Evolutionary conservation across 2,888 invertebrate genomes (phyloP).

Genomic region (Sclerodermus sp.): DNA sequence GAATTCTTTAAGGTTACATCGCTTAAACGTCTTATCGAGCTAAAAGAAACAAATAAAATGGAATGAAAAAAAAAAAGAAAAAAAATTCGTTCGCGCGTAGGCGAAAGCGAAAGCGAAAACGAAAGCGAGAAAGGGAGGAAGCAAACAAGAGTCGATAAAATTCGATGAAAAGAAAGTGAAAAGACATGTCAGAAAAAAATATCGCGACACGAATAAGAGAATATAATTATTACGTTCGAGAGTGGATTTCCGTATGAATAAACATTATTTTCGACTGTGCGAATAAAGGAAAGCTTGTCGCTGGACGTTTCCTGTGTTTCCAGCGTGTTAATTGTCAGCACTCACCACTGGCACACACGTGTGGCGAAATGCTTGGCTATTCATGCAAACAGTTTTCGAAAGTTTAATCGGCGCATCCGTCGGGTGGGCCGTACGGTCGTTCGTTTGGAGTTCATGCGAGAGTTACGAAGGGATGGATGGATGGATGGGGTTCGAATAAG

Average conservation of each 20-base stretch:
- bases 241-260: conserved; percentile 7
- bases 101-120: too few relatives aligned
- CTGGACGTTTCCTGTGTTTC: conserved; percentile 29
- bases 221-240: conserved; percentile 4
- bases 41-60: too few relatives aligned
- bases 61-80: too few relatives aligned
- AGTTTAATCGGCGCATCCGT: conserved; percentile 54
- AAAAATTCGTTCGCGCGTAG: too few relatives aligned
- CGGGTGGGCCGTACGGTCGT: conserved; percentile 34
- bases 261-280: conserved; percentile 2
- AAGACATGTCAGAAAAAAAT: too few relatives aligned
- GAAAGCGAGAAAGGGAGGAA: too few relatives aligned
- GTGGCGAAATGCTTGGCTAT: conserved; percentile 39
- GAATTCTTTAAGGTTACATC: too few relatives aligned
- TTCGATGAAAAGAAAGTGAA: too few relatives aligned
- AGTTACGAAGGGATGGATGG: too few relatives aligned
- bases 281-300: conserved; percentile 1
- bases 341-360: conserved; percentile 31
- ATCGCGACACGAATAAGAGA: not conserved
- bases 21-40: too few relatives aligned
- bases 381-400: conserved; percentile 56
- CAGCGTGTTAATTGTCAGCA: conserved; percentile 43
- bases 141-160: too few relatives aligned
- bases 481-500: conserved; percentile 5
- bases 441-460: conserved; percentile 37